Conservation (phyloP, 2,113 vertebrate species). For the Cynoglossus semilaevis region DNA sequence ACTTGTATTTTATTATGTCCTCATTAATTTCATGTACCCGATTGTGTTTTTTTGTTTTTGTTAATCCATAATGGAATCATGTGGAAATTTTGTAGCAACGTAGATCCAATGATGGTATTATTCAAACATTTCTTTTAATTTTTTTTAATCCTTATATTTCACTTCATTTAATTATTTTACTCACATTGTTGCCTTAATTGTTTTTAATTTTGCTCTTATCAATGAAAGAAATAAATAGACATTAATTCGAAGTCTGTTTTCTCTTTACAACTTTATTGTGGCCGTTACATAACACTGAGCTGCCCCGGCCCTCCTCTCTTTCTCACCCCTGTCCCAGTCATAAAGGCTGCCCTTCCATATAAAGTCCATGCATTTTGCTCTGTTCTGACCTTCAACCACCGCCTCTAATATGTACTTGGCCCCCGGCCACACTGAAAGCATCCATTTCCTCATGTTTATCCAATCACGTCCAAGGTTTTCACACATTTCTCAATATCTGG, state of each 20-base stretch:
- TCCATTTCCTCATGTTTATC: conserved; percentile 14
- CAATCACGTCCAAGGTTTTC: not conserved
- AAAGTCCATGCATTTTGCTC: conserved; percentile 41
- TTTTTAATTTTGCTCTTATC: conserved; percentile 39
- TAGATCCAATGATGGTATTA: conserved; percentile 13
- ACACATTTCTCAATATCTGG: conserved; percentile 30
- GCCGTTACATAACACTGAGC: conserved; percentile 30
- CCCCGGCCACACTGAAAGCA: conserved; percentile 15
- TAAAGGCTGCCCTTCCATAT: conserved; percentile 26
- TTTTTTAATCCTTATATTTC: not conserved
- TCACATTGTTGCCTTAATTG: conserved; percentile 14
- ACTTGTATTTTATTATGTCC: conserved; percentile 7
- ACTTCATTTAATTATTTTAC: conserved; percentile 12
- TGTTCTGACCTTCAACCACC: conserved; percentile 25
- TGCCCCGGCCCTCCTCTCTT: too few relatives aligned
- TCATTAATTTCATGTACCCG: conserved; percentile 18
- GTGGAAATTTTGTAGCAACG: not conserved
- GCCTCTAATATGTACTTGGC: conserved; percentile 1
- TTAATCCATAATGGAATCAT: conserved; percentile 18
- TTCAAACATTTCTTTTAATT: conserved; percentile 5
- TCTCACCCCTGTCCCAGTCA: conserved; percentile 16
- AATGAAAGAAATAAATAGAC: conserved; percentile 61
- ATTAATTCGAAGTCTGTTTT: conserved; percentile 52
- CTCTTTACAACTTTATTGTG: conserved; percentile 66
- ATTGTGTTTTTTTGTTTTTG: conserved; percentile 20